Percentiles rank a stretch among this genome's conserved stretches.
Conservation (phyloP, 2,113 vertebrate species). For the Onychostoma macrolepis region DNA sequence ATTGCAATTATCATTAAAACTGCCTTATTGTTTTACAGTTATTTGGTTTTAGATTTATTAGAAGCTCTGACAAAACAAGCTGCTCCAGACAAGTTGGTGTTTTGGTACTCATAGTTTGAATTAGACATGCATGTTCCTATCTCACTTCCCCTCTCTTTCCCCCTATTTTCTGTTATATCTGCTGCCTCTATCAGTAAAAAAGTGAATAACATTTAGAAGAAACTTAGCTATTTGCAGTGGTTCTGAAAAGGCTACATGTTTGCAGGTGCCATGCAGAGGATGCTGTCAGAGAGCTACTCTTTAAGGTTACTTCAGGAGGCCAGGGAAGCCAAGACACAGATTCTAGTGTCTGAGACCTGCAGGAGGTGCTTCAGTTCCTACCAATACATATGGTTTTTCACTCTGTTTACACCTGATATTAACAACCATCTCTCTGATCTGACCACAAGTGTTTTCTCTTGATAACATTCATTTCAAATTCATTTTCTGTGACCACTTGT, state of each 20-base stretch:
- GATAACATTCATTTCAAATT: background rate
- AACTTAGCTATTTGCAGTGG: background rate
- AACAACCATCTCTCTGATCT: background rate
- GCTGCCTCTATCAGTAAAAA: background rate
- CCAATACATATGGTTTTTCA: background rate
- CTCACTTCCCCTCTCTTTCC: background rate
- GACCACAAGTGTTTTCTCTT: background rate
- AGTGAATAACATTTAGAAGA: background rate
- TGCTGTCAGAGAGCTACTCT: conserved; percentile 86
- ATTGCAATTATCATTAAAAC: background rate
- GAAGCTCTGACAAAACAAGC: background rate
- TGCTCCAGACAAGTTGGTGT: background rate
- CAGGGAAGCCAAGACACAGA: conserved; percentile 82
- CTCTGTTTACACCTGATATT: background rate
- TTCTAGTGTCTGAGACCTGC: conserved; percentile 84
- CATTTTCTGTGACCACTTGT: background rate
- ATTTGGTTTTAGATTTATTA: background rate
- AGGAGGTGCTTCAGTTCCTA: conserved; percentile 77
- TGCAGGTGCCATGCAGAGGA: conserved; percentile 93
- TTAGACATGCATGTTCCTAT: background rate
- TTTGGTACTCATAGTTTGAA: background rate
- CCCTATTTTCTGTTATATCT: background rate
- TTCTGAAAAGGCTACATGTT: conserved; percentile 27
- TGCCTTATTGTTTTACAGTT: background rate
- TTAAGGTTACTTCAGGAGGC: conserved; percentile 83